Evolutionary conservation across 1,140 invertebrate species (phyloP), one percentile per base, ranked within the genome.

Genomic region (Drosophila sp.): DNA sequence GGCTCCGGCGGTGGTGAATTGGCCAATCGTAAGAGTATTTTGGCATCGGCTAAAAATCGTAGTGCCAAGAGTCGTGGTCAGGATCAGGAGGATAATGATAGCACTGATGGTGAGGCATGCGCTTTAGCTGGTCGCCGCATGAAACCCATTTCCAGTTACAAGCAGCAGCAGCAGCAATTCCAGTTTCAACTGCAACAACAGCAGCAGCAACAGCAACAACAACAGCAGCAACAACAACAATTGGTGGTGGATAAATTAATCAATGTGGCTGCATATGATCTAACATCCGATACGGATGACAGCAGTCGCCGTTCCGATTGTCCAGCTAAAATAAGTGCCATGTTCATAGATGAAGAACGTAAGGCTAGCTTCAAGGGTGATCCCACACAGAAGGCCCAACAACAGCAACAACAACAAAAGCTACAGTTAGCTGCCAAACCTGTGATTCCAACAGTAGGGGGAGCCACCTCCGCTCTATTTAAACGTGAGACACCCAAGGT

Each of bases 11-110:
- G 17, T 17, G 17, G 95, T 96, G 91, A 56, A 2, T 66, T 76
- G 11, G 96, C 96, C 3, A 97, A 97, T 91, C 93, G 96, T 23
- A 96, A 97, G 90, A 97, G 97, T 91, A 97, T 98, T 60, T 92
- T 98, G 30, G 96, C 96, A n/a, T 97, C 96, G 54, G 96, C 96
- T 2, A 96, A 96, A 92, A 96, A 95, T 89, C 94, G 96, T 80
- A 97, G 96, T 90, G 96, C 96, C 38, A 87, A 87, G 69, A 89
- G 84, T 55, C 83, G 79, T 1, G 82, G 79, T 0, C 83, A 87
- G 72, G 82, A 50, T 27, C 44, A 87, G 55, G 73, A 76, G 40
- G 84, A 92, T 57, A 91, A 92, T 55, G 91, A 92, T 57, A 92
- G 91, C 72, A 92, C 91, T 35, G 91, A 92, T 55, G 91, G 91